Conservation (phyloP, 2,888 invertebrate genomes). For the Piscicola geometra region DNA sequence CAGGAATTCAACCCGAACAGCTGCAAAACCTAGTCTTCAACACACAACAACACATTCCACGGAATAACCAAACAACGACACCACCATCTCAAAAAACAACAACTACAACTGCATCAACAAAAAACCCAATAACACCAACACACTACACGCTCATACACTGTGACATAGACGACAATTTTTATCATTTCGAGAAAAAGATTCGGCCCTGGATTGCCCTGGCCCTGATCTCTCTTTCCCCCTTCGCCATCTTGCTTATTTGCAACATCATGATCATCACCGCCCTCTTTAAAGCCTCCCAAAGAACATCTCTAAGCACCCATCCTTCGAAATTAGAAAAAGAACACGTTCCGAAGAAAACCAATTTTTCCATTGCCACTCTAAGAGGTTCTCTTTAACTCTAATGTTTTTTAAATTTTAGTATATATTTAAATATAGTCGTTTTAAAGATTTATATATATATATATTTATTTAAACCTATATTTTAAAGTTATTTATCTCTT, state of each 20-base stretch:
- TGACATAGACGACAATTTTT: no score
- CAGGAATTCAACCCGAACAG: background rate
- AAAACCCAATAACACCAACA: no score
- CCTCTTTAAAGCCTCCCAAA: conserved; percentile 27
- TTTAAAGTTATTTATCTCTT: no score
- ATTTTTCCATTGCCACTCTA: no score
- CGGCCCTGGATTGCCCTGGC: conserved; percentile 44
- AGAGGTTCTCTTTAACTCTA: no score
- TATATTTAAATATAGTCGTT: no score
- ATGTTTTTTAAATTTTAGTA: no score
- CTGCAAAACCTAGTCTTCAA: background rate
- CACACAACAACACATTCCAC: background rate
- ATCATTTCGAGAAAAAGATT: conserved; percentile 41
- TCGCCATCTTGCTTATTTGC: conserved; percentile 40
- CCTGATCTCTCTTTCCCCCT: conserved; percentile 39
- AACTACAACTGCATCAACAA: background rate
- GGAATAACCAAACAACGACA: background rate
- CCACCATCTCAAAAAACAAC: background rate
- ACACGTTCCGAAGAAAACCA: no score
- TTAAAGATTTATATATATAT: no score
- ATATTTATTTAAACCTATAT: no score
- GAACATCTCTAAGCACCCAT: background rate
- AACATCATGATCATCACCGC: conserved; percentile 42
- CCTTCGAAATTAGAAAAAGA: no score
- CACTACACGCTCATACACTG: no score